These are phyloP conservation scores for Oligia strigilis DNA, from an alignment of 2,888 invertebrate species.

Conservation along the genomic window DNA sequence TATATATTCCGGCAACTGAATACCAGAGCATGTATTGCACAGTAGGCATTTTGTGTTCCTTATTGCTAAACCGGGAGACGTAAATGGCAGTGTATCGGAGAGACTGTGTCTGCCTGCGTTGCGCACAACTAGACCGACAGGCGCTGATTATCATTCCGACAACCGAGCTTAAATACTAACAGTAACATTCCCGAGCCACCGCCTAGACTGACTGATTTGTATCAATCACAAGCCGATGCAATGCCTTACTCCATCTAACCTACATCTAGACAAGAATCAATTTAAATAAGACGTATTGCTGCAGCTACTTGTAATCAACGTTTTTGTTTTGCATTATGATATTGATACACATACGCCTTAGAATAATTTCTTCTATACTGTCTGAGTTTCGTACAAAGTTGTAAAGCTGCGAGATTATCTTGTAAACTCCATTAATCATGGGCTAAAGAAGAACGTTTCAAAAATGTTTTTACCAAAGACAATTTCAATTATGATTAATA, in stretches of 20 bases:
- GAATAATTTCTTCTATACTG: neutral
- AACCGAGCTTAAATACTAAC: slow-evolving; percentile 55
- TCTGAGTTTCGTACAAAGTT: slow-evolving; percentile 15
- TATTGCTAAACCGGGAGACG: slow-evolving; percentile 76
- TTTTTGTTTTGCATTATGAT: slow-evolving; percentile 41
- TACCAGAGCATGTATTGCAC: slow-evolving; percentile 58
- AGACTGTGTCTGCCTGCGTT: slow-evolving; percentile 54
- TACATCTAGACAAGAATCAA: slow-evolving; percentile 46
- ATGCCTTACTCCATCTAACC: slow-evolving; percentile 55
- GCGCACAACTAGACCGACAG: slow-evolving; percentile 59
- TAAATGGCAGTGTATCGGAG: slow-evolving; percentile 75
- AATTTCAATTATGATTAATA: slow-evolving; percentile 38
- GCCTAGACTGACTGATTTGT: slow-evolving; percentile 43
- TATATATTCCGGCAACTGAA: slow-evolving; percentile 55
- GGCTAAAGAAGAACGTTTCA: slow-evolving; percentile 25
- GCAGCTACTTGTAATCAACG: slow-evolving; percentile 32
- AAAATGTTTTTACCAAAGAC: slow-evolving; percentile 16
- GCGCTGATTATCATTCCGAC: slow-evolving; percentile 75
- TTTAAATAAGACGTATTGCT: slow-evolving; percentile 41
- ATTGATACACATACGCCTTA: slow-evolving; percentile 15
- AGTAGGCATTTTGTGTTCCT: slow-evolving; percentile 71
- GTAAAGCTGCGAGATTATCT: slow-evolving; percentile 18
- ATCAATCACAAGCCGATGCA: slow-evolving; percentile 44
- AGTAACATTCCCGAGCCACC: slow-evolving; percentile 43
- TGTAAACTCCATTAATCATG: slow-evolving; percentile 21